Evolutionary conservation across 2,888 invertebrate genomes (phyloP).

Genomic region (Apamea epomidion): DNA sequence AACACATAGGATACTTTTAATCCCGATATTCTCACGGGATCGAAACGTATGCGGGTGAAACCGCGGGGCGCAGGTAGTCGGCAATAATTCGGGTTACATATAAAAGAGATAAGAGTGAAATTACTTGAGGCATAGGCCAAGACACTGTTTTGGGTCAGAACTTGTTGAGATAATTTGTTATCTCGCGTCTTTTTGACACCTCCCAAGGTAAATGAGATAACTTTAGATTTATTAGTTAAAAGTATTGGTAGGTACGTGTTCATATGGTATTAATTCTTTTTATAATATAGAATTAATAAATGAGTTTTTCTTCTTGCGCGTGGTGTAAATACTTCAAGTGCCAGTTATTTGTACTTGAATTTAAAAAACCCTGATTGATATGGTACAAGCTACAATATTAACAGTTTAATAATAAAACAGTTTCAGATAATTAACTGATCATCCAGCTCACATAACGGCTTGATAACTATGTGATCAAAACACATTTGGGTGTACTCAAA

Average conservation of each 20-base stretch:
- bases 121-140: slow-evolving; percentile 9
- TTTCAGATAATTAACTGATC: background rate
- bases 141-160: slow-evolving; percentile 54
- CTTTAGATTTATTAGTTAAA: slow-evolving; percentile 29
- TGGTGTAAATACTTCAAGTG: background rate
- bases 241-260: slow-evolving; percentile 4
- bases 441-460: background rate
- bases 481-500: background rate
- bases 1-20: no score
- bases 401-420: background rate
- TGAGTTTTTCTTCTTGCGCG: slow-evolving; percentile 1
- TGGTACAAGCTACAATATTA: background rate
- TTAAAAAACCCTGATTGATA: background rate
- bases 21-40: no score
- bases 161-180: slow-evolving; percentile 60
- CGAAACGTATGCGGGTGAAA: no score
- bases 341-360: background rate
- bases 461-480: slow-evolving; percentile 12
- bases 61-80: no score
- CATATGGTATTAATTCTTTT: background rate
- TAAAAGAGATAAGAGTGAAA: slow-evolving; percentile 41
- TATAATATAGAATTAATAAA: background rate
- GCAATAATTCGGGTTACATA: slow-evolving; percentile 18
- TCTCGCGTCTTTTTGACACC: slow-evolving; percentile 71
- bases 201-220: slow-evolving; percentile 71